phyloP scores from a whole-genome alignment of 2,113 vertebrate genomes.

The Seriola quinqueradiata region DNA sequence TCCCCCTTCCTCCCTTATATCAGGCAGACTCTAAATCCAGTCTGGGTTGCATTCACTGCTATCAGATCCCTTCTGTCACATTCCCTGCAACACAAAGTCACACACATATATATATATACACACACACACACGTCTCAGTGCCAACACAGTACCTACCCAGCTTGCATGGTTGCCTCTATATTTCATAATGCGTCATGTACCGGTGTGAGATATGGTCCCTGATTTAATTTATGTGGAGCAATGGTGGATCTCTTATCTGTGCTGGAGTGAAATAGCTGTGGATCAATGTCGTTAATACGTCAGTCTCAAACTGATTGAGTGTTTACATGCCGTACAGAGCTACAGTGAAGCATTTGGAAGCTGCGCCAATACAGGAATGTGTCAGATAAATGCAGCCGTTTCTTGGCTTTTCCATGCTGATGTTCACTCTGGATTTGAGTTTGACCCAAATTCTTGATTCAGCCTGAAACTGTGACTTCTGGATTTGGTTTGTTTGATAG shows the following conservation, averaged over 20 bases:
- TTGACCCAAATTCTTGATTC: not conserved
- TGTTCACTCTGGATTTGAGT: not conserved
- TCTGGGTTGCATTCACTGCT: conserved; percentile 68
- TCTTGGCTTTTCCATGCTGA: not conserved
- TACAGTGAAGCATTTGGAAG: conserved; percentile 8
- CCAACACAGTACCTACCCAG: conserved; percentile 37
- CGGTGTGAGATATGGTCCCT: conserved; percentile 70
- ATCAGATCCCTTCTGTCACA: conserved; percentile 74
- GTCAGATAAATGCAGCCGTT: not conserved
- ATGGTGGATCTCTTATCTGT: conserved; percentile 70
- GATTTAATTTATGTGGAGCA: conserved; percentile 78
- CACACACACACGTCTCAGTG: conserved; percentile 18
- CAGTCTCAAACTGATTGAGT: conserved; percentile 60
- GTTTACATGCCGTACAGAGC: conserved; percentile 40
- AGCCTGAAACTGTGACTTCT: not conserved
- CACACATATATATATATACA: conserved; percentile 1
- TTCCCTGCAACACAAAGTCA: conserved; percentile 29
- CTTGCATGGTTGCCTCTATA: conserved; percentile 66
- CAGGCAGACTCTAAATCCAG: conserved; percentile 73
- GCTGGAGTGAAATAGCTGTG: conserved; percentile 66
- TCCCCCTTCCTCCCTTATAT: conserved; percentile 56
- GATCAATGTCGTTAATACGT: conserved; percentile 67
- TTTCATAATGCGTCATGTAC: conserved; percentile 74
- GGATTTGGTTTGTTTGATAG: not conserved
- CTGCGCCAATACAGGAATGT: not conserved